These are phyloP conservation scores for Siphamia tubifer DNA, from an alignment of 2,113 vertebrate species.

Conservation along the genomic window DNA sequence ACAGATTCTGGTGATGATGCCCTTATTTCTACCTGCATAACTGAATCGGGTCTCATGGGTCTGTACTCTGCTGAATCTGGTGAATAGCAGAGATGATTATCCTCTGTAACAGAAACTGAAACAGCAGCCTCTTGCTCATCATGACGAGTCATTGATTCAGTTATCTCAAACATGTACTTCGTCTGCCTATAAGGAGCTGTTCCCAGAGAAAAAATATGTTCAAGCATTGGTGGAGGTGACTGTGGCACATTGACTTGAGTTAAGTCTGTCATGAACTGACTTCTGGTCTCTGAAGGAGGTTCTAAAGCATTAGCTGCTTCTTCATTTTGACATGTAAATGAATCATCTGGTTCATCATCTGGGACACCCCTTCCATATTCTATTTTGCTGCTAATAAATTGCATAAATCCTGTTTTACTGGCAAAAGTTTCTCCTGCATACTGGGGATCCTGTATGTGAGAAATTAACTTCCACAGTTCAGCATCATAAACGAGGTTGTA, in stretches of 20 bases:
- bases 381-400: slow-evolving; percentile 34
- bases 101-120: background rate
- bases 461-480: slow-evolving; percentile 55
- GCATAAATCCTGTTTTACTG: slow-evolving; percentile 56
- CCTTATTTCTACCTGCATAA: slow-evolving; percentile 16
- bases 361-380: slow-evolving; percentile 9
- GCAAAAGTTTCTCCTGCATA: slow-evolving; percentile 66
- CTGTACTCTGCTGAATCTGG: slow-evolving; percentile 23
- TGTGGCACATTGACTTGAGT: background rate
- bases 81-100: background rate
- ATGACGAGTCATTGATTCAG: background rate
- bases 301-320: background rate
- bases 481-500: slow-evolving; percentile 54
- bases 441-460: slow-evolving; percentile 68
- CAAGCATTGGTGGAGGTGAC: slow-evolving; percentile 14
- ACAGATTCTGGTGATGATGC: slow-evolving; percentile 55
- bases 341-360: background rate
- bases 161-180: slow-evolving; percentile 18
- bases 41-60: slow-evolving; percentile 14
- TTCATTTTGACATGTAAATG: background rate
- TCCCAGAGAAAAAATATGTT: background rate
- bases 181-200: slow-evolving; percentile 12
- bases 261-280: background rate
- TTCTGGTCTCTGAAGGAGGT: background rate
- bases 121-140: background rate